Evolutionary conservation across 2,888 invertebrate genomes (phyloP).

Genomic region (Epinotia ramella): DNA sequence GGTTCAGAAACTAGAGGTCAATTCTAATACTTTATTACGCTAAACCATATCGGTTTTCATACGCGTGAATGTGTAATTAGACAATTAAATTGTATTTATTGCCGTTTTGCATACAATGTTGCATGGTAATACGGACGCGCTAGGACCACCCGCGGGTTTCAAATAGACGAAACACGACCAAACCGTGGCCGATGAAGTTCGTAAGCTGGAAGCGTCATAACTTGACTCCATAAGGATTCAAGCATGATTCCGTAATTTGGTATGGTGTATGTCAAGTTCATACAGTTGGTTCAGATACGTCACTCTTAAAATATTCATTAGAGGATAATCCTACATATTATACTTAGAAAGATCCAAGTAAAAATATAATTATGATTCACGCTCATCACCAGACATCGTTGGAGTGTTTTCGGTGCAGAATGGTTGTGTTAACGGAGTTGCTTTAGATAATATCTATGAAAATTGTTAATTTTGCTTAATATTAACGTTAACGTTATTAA

Average conservation of each 20-base stretch:
- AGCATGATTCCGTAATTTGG: no score
- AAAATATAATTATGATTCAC: no score
- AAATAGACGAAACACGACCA: constrained; percentile 45
- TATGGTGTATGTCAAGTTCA: neutral
- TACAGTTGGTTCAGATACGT: neutral
- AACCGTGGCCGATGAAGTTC: constrained; percentile 1
- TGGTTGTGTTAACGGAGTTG: no score
- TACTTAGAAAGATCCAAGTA: no score
- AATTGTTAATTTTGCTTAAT: no score
- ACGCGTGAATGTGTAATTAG: constrained; percentile 55
- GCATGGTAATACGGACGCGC: constrained; percentile 52
- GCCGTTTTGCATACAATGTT: constrained; percentile 57
- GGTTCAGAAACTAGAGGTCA: constrained; percentile 32
- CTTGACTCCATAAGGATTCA: neutral
- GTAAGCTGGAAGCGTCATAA: constrained; percentile 1
- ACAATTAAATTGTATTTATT: constrained; percentile 57
- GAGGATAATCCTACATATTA: no score
- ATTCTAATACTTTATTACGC: constrained; percentile 38
- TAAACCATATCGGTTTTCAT: constrained; percentile 40
- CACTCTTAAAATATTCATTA: no score
- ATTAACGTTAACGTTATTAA: no score
- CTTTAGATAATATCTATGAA: no score
- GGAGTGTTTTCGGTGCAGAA: no score
- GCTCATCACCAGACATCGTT: no score
- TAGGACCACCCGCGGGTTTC: constrained; percentile 56